Evolutionary conservation across 2,113 vertebrate genomes (phyloP).

Genomic region (Limanda limanda): DNA sequence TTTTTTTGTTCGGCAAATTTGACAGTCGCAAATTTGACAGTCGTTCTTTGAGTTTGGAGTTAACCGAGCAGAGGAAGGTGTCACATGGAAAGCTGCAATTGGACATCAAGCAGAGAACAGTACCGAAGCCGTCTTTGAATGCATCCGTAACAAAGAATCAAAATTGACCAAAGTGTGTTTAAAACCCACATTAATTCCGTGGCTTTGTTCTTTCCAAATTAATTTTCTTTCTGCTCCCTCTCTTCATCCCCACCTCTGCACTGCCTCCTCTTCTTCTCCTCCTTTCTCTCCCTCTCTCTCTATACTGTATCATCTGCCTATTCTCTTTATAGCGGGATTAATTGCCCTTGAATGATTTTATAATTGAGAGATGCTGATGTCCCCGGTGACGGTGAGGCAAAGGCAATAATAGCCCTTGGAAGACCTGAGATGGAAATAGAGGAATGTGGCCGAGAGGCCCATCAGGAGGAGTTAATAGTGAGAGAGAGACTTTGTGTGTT

Average conservation of each 20-base stretch:
- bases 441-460: slow-evolving; percentile 16
- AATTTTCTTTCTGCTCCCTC: slow-evolving; percentile 3
- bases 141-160: background rate
- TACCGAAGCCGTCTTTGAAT: background rate
- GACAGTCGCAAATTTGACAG: background rate
- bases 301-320: slow-evolving; percentile 30
- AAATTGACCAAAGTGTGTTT: background rate
- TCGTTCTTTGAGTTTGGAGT: too few species aligned
- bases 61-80: background rate
- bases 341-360: slow-evolving; percentile 66
- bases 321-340: slow-evolving; percentile 55
- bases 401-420: slow-evolving; percentile 44
- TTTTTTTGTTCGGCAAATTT: background rate
- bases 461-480: background rate
- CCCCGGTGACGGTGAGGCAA: slow-evolving; percentile 14
- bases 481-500: slow-evolving; percentile 14
- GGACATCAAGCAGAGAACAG: background rate
- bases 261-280: background rate
- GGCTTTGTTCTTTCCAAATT: slow-evolving; percentile 25
- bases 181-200: slow-evolving; percentile 11
- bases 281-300: background rate
- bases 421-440: slow-evolving; percentile 49
- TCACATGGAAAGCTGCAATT: background rate
- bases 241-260: slow-evolving; percentile 1
- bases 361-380: slow-evolving; percentile 61